These are phyloP conservation scores for Diadumene lineata DNA, from an alignment of 92 coral and sea anemone species.

Conservation along the genomic window DNA sequence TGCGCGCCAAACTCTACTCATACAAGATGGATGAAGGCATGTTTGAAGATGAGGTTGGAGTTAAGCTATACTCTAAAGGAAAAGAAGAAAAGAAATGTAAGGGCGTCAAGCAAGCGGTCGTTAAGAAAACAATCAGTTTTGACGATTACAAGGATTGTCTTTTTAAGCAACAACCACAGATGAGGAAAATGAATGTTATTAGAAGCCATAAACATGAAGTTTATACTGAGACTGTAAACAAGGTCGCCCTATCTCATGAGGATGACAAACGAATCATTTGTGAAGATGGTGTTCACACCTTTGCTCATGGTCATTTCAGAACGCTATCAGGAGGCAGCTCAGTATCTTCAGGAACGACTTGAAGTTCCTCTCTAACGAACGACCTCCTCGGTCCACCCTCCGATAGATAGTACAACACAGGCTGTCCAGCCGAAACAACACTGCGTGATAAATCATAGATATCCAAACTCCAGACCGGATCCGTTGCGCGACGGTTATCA, in stretches of 20 bases:
- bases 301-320: conserved; percentile 31
- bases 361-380: no score
- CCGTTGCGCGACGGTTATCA: conserved; percentile 37
- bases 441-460: no score
- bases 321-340: no score
- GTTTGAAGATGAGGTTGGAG: conserved; percentile 44
- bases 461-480: no score
- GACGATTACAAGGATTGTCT: conserved; percentile 33
- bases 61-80: conserved; percentile 33
- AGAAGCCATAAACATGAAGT: no score
- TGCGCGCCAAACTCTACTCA: conserved; percentile 27
- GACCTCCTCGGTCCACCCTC: no score
- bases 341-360: no score
- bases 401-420: no score
- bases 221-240: no score
- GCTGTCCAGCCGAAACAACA: no score
- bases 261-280: no score
- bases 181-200: no score
- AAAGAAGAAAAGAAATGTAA: conserved; percentile 49
- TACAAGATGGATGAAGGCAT: conserved; percentile 22
- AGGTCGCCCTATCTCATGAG: conserved; percentile 30
- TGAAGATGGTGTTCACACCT: conserved; percentile 37
- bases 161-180: background rate
- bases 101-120: conserved; percentile 32
- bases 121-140: conserved; percentile 20